Evolutionary conservation across 2,113 vertebrate genomes (phyloP).

Genomic region (Mobula birostris): DNA sequence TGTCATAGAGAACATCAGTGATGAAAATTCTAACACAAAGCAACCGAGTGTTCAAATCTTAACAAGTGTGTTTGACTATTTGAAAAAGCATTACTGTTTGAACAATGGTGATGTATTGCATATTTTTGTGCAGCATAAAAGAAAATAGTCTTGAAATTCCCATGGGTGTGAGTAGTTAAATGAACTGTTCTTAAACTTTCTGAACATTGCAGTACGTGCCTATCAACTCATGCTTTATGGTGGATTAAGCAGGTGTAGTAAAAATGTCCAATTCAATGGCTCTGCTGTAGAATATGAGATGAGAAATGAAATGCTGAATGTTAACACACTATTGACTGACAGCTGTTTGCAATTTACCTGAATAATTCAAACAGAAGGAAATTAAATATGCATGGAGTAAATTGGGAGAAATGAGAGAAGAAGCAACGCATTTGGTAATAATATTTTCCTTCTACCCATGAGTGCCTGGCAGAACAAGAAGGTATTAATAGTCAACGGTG

Average conservation of each 20-base stretch:
- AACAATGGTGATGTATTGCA: not conserved
- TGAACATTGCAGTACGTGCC: not conserved
- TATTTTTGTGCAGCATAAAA: not conserved
- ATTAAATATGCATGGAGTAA: not conserved
- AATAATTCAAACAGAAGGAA: not conserved
- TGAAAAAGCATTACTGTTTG: not conserved
- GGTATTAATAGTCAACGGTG: not conserved
- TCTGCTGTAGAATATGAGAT: not conserved
- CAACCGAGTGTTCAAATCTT: not conserved
- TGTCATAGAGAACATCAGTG: not conserved
- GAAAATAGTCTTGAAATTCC: not conserved
- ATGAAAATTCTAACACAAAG: constrained; percentile 13
- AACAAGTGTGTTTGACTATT: not conserved
- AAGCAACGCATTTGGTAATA: not conserved
- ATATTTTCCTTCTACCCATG: not conserved
- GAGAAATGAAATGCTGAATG: not conserved
- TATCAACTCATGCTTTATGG: not conserved
- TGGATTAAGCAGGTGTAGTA: not conserved
- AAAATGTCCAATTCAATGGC: not conserved
- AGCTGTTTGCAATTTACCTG: not conserved
- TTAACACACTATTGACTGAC: not conserved
- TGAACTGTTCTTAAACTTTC: not conserved
- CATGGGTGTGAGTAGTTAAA: not conserved
- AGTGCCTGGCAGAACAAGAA: not conserved
- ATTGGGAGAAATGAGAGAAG: not conserved